These are phyloP conservation scores for Tribolium castaneum DNA, from an alignment of 1,140 invertebrate genomes.

Conservation along the genomic window DNA sequence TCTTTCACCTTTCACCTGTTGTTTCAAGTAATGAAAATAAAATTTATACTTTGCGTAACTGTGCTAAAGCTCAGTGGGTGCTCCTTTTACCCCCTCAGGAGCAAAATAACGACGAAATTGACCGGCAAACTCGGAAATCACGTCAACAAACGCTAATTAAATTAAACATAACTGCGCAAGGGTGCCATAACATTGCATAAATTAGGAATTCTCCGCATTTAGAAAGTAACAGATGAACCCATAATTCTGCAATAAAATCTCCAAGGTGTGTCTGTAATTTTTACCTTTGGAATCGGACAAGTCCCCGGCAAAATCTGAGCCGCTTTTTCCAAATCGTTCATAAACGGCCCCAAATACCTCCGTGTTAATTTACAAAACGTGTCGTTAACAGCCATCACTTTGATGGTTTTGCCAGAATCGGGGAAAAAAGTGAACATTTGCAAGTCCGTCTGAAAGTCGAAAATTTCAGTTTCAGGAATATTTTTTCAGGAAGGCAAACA, in stretches of 20 bases:
- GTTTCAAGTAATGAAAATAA: neutral
- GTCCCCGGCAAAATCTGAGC: neutral
- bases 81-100: too few relatives aligned
- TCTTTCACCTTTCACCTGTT: too few relatives aligned
- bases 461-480: neutral
- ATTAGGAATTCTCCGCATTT: neutral
- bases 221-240: neutral
- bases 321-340: slow-evolving; percentile 16
- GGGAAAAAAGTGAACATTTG: neutral
- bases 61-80: too few relatives aligned
- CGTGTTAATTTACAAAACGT: neutral
- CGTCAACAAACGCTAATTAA: neutral
- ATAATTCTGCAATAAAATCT: neutral
- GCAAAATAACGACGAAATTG: too few relatives aligned
- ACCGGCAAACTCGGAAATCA: too few relatives aligned
- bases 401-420: neutral
- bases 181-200: neutral
- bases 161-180: neutral
- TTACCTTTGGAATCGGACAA: slow-evolving; percentile 15
- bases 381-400: neutral
- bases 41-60: too few relatives aligned
- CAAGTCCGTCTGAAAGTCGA: neutral
- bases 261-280: neutral
- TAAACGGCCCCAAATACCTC: slow-evolving; percentile 6
- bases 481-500: neutral